A percentile compares a stretch with the other conserved stretches of the same genome.
Evolutionary conservation across 1,140 invertebrate genomes (phyloP).

Genomic region (Pseudomyrmex cubaensis): DNA sequence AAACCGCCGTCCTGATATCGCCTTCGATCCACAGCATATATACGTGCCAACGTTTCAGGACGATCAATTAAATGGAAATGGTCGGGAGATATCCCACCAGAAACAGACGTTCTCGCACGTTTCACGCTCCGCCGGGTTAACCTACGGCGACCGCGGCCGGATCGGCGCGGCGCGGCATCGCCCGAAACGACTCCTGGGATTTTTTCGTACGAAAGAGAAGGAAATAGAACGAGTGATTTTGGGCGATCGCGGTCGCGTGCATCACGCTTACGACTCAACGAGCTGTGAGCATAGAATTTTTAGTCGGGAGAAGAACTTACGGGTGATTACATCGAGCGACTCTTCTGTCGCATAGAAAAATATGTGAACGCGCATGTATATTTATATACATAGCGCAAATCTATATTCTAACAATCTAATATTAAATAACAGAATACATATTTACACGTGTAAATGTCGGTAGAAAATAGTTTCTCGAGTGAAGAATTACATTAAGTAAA

Average conservation of each 20-base stretch:
- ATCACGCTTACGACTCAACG: slow-evolving; percentile 42
- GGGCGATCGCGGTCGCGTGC: slow-evolving; percentile 49
- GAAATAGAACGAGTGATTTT: slow-evolving; percentile 42
- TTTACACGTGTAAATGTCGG: background rate
- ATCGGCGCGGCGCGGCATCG: slow-evolving; percentile 1
- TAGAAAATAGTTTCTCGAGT: background rate
- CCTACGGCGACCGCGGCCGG: slow-evolving; percentile 13
- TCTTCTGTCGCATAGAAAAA: background rate
- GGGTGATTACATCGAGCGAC: background rate
- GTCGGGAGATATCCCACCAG: slow-evolving; percentile 77
- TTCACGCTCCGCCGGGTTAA: slow-evolving; percentile 59
- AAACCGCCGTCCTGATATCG: slow-evolving; percentile 72
- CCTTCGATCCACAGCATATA: slow-evolving; percentile 72
- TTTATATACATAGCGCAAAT: slow-evolving; percentile 10
- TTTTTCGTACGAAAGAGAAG: slow-evolving; percentile 36
- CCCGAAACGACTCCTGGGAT: slow-evolving; percentile 34
- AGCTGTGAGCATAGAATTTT: slow-evolving; percentile 32
- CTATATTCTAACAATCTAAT: no score
- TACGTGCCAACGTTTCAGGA: slow-evolving; percentile 73
- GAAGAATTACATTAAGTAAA: background rate
- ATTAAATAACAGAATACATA: background rate
- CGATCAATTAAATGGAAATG: slow-evolving; percentile 82
- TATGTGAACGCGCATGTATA: background rate
- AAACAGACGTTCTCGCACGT: slow-evolving; percentile 77
- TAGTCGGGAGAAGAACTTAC: slow-evolving; percentile 18